Evolutionary conservation across 2,797 vertebrate species (phyloP), one percentile per base, ranked within the genome.

Genomic region (Pangasius djambal): DNA sequence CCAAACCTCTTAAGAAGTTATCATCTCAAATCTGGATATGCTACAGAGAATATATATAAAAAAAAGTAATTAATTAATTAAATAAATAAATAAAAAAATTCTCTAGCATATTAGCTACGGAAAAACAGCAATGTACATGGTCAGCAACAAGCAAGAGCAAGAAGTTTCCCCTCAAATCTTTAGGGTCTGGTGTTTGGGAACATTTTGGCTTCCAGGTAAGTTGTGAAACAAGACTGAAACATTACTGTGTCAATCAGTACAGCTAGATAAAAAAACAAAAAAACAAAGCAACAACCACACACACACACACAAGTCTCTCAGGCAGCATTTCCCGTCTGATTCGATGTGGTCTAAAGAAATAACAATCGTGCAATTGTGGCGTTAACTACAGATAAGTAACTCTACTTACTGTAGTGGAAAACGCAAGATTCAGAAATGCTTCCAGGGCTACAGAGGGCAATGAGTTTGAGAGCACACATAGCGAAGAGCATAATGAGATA

Each of bases 401-500:
- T 10, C 55, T 52, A n/a, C 48, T 28, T 75, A 48, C 1, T 50
- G 78, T 34, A 22, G 20, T 37, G 78, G n/a, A 37, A 61, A 15
- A 61, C 22, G 6, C 57, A 28, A 10, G 57, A 61, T 25, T 81
- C 78, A 37, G 52, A 25, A 37, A 13, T 3, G 34, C 52, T 22
- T 57, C 78, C 78, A 81, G 78, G 52, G 52, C 57, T 63, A 22
- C 79, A 83, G 57, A 83, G 57, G 40, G 57, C 57, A 40, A 25
- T 28, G 79, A 28, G 79, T 61, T 83, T 28, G 57, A 83, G 34
- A 16, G 57, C 57, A 44, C 22, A 25, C 6, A 12, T 0, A 63
- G 34, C 77, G 0, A 31, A 34, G 79, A 61, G 79, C 12, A 28
- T 63, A 28, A 83, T 16, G 12, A 63, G 79, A 16, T 83, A 83